phyloP scores from a whole-genome alignment of 2,797 vertebrate species.

The Echeneis naucrates region DNA sequence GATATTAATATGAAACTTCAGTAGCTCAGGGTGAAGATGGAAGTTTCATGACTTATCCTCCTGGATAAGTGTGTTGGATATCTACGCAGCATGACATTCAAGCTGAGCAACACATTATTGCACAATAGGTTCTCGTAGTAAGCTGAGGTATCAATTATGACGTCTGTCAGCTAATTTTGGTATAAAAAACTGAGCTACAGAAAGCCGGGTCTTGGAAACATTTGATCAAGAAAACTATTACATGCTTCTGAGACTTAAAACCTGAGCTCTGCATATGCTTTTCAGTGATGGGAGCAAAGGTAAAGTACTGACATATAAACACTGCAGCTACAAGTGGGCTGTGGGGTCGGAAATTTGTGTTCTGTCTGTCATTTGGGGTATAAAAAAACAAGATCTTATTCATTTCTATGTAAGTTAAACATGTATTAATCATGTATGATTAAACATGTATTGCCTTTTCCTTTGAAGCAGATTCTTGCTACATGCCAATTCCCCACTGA shows the following conservation, averaged over 20 bases:
- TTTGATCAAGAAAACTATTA: not conserved
- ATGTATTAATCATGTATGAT: too few relatives aligned
- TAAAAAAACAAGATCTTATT: not conserved
- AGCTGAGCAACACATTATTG: slow-evolving; percentile 20
- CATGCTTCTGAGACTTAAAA: not conserved
- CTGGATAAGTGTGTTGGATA: too few relatives aligned
- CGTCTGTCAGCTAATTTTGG: not conserved
- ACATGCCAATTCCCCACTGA: not conserved
- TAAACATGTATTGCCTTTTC: too few relatives aligned
- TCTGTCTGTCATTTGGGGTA: not conserved
- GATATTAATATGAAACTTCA: slow-evolving; percentile 43
- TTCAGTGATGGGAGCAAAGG: not conserved
- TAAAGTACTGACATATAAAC: not conserved
- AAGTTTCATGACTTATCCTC: slow-evolving; percentile 47
- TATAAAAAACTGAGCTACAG: not conserved
- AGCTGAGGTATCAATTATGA: slow-evolving; percentile 1
- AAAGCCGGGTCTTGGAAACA: not conserved
- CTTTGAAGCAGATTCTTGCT: not conserved
- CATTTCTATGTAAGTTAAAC: not conserved
- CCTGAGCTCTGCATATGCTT: not conserved
- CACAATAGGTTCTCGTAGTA: too few relatives aligned
- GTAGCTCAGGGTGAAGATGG: slow-evolving; percentile 15
- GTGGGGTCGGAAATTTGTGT: not conserved
- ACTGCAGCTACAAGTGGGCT: not conserved
- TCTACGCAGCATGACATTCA: slow-evolving; percentile 32